phyloP scores from a whole-genome alignment of 2,888 invertebrate genomes.

The Diadegma fenestrale region DNA sequence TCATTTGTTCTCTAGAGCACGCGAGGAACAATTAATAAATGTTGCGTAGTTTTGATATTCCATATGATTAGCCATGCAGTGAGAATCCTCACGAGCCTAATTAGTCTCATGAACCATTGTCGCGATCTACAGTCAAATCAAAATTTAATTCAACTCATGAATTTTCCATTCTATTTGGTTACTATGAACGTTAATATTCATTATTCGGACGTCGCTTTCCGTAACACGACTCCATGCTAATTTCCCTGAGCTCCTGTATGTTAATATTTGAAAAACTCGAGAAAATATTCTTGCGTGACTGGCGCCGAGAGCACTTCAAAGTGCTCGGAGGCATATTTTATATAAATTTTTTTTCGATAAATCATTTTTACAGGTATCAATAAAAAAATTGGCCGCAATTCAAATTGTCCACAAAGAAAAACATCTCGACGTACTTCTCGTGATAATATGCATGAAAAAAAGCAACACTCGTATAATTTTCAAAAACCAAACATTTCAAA shows the following conservation, averaged over 20 bases:
- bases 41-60: background rate
- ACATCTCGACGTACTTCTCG: no score
- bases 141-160: background rate
- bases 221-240: background rate
- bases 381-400: background rate
- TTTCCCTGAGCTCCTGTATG: background rate
- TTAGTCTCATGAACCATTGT: background rate
- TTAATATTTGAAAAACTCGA: background rate
- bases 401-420: no score
- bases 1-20: background rate
- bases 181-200: background rate
- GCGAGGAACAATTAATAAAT: no score
- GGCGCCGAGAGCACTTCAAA: background rate
- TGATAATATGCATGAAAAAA: no score
- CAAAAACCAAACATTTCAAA: no score
- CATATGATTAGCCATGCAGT: background rate
- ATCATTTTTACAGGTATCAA: background rate
- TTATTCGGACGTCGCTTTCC: background rate
- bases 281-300: background rate
- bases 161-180: background rate
- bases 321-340: background rate
- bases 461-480: no score
- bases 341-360: background rate
- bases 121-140: background rate
- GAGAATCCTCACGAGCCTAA: background rate